A percentile compares a stretch with the other conserved stretches of the same genome.
phyloP scores from a whole-genome alignment of 2,113 vertebrate genomes.

The Pachypanchax playfairii region DNA sequence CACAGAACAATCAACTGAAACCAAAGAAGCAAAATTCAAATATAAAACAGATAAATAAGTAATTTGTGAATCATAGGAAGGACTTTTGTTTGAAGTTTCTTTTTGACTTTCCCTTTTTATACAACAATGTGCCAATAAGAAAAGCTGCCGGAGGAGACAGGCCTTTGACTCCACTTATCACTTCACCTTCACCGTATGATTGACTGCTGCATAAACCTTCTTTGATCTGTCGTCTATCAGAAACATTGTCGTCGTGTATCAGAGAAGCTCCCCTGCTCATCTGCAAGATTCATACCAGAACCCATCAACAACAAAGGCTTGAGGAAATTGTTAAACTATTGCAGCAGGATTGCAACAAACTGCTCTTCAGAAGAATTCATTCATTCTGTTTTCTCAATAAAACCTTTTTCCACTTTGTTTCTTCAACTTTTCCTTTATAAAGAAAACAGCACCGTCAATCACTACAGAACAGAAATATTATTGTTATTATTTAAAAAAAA shows the following conservation, averaged over 20 bases:
- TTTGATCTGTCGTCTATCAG: conserved; percentile 56
- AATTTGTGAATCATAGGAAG: not conserved
- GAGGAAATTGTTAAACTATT: conserved; percentile 59
- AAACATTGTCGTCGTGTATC: conserved; percentile 54
- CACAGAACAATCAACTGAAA: not conserved
- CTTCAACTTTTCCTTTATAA: not conserved
- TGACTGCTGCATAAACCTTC: conserved; percentile 35
- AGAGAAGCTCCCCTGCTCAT: conserved; percentile 37
- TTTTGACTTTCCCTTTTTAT: not conserved
- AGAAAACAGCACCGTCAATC: not conserved
- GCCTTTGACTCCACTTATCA: conserved; percentile 8
- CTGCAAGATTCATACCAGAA: conserved; percentile 41
- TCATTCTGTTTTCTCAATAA: conserved; percentile 1
- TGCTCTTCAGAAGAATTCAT: conserved; percentile 33
- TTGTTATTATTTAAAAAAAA: no score
- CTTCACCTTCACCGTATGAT: conserved; percentile 34
- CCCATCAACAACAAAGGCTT: conserved; percentile 59
- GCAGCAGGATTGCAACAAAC: conserved; percentile 61
- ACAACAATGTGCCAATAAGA: not conserved
- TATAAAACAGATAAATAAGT: not conserved
- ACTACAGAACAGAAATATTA: not conserved
- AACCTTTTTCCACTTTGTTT: not conserved
- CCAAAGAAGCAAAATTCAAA: no score
- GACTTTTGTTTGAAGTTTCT: conserved; percentile 2
- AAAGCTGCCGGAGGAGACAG: conserved; percentile 1